Percentiles rank a stretch among this genome's conserved stretches.
Conservation (phyloP, 1,140 invertebrate genomes). For the Drosophila erecta region DNA sequence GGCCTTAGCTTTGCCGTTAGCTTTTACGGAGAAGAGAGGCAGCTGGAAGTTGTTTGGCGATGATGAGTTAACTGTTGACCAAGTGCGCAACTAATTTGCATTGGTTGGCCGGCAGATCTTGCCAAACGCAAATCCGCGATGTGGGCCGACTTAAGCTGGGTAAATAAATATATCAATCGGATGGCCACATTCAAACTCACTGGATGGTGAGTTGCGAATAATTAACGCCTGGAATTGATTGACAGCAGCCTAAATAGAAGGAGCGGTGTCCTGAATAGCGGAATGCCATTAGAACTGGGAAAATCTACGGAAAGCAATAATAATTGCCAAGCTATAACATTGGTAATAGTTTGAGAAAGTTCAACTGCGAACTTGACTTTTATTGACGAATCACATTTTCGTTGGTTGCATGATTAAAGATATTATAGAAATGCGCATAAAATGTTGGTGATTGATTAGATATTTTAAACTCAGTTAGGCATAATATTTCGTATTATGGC, state of each 20-base stretch:
- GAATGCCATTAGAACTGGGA: not conserved
- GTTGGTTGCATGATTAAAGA: no score
- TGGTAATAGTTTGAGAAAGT: no score
- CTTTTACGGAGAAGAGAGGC: slow-evolving; percentile 17
- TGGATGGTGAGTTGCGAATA: not conserved
- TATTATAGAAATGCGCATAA: no score
- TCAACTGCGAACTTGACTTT: no score
- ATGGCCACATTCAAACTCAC: not conserved
- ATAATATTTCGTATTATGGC: no score
- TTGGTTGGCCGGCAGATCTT: slow-evolving; percentile 51
- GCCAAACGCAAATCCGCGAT: slow-evolving; percentile 24
- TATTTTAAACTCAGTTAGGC: no score
- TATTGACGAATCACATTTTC: no score
- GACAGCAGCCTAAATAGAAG: not conserved
- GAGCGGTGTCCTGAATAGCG: not conserved
- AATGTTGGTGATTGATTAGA: no score
- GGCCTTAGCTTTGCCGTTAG: slow-evolving; percentile 55
- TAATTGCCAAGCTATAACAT: no score
- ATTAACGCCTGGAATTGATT: slow-evolving; percentile 6
- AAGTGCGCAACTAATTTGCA: slow-evolving; percentile 77
- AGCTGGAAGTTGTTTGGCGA: slow-evolving; percentile 44
- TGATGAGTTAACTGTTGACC: slow-evolving; percentile 76
- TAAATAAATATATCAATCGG: slow-evolving; percentile 35
- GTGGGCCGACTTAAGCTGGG: not conserved
- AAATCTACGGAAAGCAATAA: not conserved